Percentiles rank a stretch among this genome's conserved stretches.
Conservation (phyloP, 1,140 invertebrate species). For the Drosophila repleta region DNA sequence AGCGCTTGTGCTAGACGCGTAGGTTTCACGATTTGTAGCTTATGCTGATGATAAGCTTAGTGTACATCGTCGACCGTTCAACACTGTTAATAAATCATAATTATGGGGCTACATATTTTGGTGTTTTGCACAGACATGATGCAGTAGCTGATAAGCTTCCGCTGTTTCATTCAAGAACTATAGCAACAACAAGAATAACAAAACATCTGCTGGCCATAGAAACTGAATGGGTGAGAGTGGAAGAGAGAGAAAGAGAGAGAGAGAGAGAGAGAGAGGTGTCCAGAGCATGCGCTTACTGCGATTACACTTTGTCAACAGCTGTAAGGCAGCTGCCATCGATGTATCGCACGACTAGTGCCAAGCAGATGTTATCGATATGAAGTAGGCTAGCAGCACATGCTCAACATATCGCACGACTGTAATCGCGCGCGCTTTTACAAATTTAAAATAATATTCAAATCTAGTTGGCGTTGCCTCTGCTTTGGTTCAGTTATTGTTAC, state of each 20-base stretch:
- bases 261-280: background rate
- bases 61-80: too few relatives aligned
- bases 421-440: background rate
- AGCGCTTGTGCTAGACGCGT: background rate
- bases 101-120: background rate
- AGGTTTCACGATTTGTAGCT: background rate
- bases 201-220: background rate
- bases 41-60: background rate
- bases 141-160: constrained; percentile 18
- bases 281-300: constrained; percentile 31
- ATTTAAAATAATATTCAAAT: constrained; percentile 4
- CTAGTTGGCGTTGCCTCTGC: too few relatives aligned
- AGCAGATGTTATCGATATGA: too few relatives aligned
- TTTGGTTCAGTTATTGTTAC: too few relatives aligned
- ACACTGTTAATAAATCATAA: background rate
- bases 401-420: background rate
- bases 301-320: constrained; percentile 30
- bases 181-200: constrained; percentile 1
- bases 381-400: background rate
- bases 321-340: constrained; percentile 8
- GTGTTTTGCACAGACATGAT: constrained; percentile 1
- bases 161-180: background rate
- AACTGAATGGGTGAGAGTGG: constrained; percentile 2
- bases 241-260: constrained; percentile 2
- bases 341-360: too few relatives aligned